A percentile compares a stretch with the other conserved stretches of the same genome.
phyloP scores from a whole-genome alignment of 2,888 invertebrate species.

The Pseudococcus viburni region DNA sequence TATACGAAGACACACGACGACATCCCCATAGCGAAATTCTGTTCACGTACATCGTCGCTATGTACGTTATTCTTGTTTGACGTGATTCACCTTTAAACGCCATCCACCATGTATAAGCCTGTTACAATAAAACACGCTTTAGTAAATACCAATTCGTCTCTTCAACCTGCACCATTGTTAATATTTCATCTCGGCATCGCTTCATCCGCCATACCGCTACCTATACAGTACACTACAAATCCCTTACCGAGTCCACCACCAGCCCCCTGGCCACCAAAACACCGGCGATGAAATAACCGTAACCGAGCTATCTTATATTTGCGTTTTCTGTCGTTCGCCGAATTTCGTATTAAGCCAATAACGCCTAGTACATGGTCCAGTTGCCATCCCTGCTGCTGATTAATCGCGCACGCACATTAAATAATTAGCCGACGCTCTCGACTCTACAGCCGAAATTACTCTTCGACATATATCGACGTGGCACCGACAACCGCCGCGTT shows the following conservation, averaged over 20 bases:
- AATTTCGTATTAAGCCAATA: conserved; percentile 37
- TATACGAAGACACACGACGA: neutral
- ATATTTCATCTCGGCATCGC: conserved; percentile 30
- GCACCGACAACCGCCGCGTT: neutral
- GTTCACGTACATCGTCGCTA: conserved; percentile 45
- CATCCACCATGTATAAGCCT: conserved; percentile 45
- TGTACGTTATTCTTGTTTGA: conserved; percentile 56
- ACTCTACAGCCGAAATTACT: neutral
- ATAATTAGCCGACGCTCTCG: neutral
- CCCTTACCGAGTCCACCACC: neutral
- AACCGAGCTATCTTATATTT: conserved; percentile 35
- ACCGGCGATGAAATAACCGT: conserved; percentile 10
- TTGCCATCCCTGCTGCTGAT: conserved; percentile 19
- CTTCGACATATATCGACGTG: conserved; percentile 13
- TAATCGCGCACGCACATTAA: conserved; percentile 36
- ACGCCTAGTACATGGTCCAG: conserved; percentile 32
- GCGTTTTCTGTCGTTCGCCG: conserved; percentile 21
- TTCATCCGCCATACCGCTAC: neutral
- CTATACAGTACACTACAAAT: neutral
- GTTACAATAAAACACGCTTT: conserved; percentile 44
- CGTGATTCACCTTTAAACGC: conserved; percentile 49
- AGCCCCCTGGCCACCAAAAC: neutral
- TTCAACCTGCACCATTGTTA: conserved; percentile 21
- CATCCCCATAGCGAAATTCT: neutral
- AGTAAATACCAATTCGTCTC: conserved; percentile 39